These are phyloP conservation scores for Paguma larvata DNA, from an alignment of 2,797 vertebrate species.

Conservation along the genomic window DNA sequence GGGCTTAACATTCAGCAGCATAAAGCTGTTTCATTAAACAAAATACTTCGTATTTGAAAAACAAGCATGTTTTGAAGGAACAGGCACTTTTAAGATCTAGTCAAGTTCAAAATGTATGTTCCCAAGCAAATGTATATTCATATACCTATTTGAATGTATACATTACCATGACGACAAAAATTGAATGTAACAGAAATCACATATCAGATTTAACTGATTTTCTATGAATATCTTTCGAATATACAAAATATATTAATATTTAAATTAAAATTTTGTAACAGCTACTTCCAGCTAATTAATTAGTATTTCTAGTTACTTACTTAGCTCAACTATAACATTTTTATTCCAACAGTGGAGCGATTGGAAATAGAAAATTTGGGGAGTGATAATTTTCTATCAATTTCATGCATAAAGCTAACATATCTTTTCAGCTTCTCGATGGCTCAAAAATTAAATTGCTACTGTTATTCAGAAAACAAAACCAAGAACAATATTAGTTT, in stretches of 20 bases:
- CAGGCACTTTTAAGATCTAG: constrained; percentile 16
- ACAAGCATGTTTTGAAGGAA: constrained; percentile 51
- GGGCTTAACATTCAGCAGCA: constrained; percentile 43
- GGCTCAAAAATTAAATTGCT: constrained; percentile 76
- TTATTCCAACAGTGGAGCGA: constrained; percentile 57
- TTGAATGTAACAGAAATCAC: constrained; percentile 47
- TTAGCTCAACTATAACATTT: constrained; percentile 52
- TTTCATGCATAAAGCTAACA: constrained; percentile 42
- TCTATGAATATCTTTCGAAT: constrained; percentile 39
- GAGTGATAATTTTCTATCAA: constrained; percentile 67
- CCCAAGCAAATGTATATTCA: constrained; percentile 61
- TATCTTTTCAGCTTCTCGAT: constrained; percentile 62
- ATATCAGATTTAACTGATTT: constrained; percentile 56
- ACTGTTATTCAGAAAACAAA: constrained; percentile 78
- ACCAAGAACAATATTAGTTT: constrained; percentile 82
- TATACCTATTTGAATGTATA: background rate
- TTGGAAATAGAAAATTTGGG: constrained; percentile 48
- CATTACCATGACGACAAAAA: constrained; percentile 11
- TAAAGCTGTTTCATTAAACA: constrained; percentile 55
- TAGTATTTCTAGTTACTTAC: constrained; percentile 65
- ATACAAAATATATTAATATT: constrained; percentile 25
- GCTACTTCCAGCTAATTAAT: constrained; percentile 67
- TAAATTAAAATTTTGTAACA: constrained; percentile 66
- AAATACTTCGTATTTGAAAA: constrained; percentile 64
- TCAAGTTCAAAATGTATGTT: constrained; percentile 39